Evolutionary conservation across 2,113 vertebrate genomes (phyloP), one percentile per base, ranked within the genome.

Genomic region (Campylomormyrus numenius): DNA sequence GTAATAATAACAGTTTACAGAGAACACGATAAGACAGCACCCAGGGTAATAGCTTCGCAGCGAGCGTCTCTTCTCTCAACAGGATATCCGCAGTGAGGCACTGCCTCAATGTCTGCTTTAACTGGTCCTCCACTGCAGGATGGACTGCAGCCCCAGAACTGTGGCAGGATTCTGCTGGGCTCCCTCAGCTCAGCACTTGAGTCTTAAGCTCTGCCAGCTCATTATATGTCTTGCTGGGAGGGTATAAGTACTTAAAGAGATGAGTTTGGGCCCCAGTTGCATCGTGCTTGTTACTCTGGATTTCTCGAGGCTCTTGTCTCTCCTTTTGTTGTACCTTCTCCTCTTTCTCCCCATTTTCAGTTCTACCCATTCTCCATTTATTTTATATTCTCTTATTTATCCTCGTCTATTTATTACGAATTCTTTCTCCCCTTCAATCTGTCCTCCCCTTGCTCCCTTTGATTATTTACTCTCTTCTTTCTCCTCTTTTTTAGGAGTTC

Each of bases 1-100:
- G 46, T 13, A 88, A 88, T 58, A 58, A 58, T 58, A 58, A 31
- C 87, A 88, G 87, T 88, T 56, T 88, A 62, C 87, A 88, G 45
- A 62, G 42, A 88, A 88, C 87, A 88, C 52, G 50, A 58, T 88
- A 58, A 58, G 53, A 42, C 87, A 3, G 31, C 13, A n/a, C 7
- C 3, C 35, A 58, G 52, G 87, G 87, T 88, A 53, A 88, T 58
- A 27, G 46, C 27, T 88, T 88, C 15, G 52, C 87, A 88, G 50
- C 5, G 53, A 27, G 87, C 19, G 6, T 62, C 45, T 58, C 58
- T 24, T 17, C 46, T 87, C 85, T 52, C 85, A 31, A 27, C 87
- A 45, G 52, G 87, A n/a, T 42, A 27, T 88, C 15, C 17, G 5
- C 11, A 87, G 45, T 11, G 15, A 35, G 50, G 53, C 87, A 3